A percentile compares a stretch with the other conserved stretches of the same genome.
Evolutionary conservation across 2,113 vertebrate species (phyloP).

Genomic region (Oreochromis tanganicae): DNA sequence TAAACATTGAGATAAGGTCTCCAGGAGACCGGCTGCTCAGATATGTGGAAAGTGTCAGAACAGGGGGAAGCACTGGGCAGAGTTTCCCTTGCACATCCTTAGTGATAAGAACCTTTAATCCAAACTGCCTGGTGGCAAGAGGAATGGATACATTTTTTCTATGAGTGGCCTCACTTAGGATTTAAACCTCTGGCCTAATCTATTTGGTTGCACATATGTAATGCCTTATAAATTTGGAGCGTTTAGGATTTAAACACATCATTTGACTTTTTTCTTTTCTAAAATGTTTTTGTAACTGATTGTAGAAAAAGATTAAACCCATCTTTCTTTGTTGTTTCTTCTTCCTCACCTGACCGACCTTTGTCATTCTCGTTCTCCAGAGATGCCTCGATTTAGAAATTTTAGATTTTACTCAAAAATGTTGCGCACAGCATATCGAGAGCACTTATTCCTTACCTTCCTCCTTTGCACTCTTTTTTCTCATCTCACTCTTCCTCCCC

Average conservation of each 20-base stretch:
- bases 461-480: background rate
- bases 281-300: background rate
- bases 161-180: background rate
- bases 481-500: slow-evolving; percentile 13
- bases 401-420: background rate
- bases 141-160: slow-evolving; percentile 16
- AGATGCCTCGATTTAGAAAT: background rate
- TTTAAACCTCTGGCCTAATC: background rate
- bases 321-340: background rate
- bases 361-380: background rate
- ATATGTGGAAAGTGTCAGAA: slow-evolving; percentile 44
- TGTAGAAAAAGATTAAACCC: background rate
- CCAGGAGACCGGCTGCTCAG: slow-evolving; percentile 11
- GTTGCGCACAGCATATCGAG: background rate
- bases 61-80: slow-evolving; percentile 58
- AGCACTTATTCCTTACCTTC: background rate
- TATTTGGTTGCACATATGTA: background rate
- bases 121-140: background rate
- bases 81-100: slow-evolving; percentile 63
- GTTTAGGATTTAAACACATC: background rate
- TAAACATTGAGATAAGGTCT: slow-evolving; percentile 34
- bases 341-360: background rate
- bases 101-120: slow-evolving; percentile 59
- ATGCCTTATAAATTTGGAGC: background rate
- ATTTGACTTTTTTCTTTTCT: background rate